phyloP scores from a whole-genome alignment of 1,140 invertebrate genomes.

The Linepithema humile region DNA sequence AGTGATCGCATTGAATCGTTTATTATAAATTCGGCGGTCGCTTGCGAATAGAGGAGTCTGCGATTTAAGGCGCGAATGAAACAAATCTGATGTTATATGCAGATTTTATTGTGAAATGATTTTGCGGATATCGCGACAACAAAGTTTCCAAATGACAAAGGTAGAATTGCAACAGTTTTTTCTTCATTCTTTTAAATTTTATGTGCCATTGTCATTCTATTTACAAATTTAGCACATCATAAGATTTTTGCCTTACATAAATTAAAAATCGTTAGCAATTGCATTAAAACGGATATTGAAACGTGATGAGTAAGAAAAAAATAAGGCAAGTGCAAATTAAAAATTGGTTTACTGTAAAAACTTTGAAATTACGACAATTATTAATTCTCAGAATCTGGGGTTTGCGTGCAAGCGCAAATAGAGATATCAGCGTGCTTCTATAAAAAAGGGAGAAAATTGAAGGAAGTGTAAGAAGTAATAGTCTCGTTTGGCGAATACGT shows the following conservation, averaged over 20 bases:
- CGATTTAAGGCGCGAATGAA: background rate
- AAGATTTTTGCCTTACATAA: no score
- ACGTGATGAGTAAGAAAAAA: no score
- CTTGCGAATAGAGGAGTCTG: background rate
- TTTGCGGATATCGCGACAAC: background rate
- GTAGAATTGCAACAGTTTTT: background rate
- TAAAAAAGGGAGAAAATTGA: no score
- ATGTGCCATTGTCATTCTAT: no score
- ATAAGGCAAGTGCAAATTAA: no score
- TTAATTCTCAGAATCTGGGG: conserved; percentile 1
- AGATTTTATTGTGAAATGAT: background rate
- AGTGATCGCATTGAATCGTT: conserved; percentile 18
- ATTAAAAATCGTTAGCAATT: no score
- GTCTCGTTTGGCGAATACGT: conserved; percentile 29
- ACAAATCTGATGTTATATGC: background rate
- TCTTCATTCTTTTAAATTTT: background rate
- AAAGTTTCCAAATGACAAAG: background rate
- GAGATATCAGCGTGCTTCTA: no score
- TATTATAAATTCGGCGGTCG: conserved; percentile 17
- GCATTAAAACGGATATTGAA: no score
- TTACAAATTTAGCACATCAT: no score
- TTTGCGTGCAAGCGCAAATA: conserved; percentile 75
- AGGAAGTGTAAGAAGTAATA: background rate
- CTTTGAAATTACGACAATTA: background rate
- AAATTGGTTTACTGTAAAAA: background rate